These are phyloP conservation scores for Temnopleurus reevesii DNA, from an alignment of 53 echinoderm and acorn worm genomes.

Conservation along the genomic window DNA sequence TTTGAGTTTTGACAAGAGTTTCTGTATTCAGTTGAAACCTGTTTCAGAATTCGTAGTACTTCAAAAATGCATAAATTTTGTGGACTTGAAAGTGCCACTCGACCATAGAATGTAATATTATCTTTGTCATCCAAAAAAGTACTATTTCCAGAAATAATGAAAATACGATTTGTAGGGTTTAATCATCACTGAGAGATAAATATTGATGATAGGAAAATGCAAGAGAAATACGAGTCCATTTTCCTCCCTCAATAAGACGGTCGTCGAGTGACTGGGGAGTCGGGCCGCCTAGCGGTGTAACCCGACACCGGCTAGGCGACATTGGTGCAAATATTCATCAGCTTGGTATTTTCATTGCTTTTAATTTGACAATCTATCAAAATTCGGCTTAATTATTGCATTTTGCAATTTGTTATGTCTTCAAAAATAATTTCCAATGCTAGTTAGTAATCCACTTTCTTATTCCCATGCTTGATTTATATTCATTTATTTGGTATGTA, in stretches of 20 bases:
- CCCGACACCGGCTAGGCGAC: background rate
- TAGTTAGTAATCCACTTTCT: background rate
- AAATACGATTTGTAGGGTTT: background rate
- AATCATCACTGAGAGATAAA: constrained; percentile 16
- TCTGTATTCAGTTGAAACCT: constrained; percentile 42
- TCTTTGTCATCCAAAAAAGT: constrained; percentile 12
- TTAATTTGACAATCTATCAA: background rate
- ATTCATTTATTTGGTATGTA: background rate
- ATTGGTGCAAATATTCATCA: background rate
- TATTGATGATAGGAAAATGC: constrained; percentile 22
- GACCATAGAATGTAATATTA: background rate
- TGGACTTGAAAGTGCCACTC: constrained; percentile 5
- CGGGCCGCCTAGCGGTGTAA: background rate
- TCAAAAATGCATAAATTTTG: constrained; percentile 32
- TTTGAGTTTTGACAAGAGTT: background rate
- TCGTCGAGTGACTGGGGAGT: background rate
- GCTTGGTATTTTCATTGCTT: background rate
- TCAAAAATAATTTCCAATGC: no score
- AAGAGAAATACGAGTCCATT: background rate
- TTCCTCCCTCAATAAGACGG: background rate
- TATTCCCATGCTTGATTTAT: background rate
- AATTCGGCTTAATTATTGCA: background rate
- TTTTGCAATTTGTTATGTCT: background rate
- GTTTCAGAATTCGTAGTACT: constrained; percentile 33
- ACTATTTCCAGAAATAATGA: constrained; percentile 28